These are phyloP conservation scores for Drosophila leontia DNA, from an alignment of 1,140 invertebrate genomes.

Conservation along the genomic window DNA sequence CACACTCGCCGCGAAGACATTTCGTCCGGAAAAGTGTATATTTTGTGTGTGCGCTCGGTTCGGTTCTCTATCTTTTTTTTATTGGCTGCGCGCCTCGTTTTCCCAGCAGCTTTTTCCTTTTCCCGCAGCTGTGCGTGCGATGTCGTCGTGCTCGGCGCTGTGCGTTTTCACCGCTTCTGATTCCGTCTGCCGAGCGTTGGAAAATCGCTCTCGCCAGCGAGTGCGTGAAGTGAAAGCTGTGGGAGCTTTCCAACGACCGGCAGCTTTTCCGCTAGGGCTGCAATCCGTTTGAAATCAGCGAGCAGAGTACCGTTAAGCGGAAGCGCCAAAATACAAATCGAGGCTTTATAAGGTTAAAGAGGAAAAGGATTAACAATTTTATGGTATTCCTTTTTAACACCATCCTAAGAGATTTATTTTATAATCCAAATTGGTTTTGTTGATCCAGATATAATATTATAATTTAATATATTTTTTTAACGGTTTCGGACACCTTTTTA, in stretches of 20 bases:
- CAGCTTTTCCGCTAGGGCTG: constrained; percentile 63
- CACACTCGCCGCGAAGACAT: constrained; percentile 71
- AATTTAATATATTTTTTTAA: too few relatives aligned
- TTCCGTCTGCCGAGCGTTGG: constrained; percentile 52
- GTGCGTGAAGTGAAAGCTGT: constrained; percentile 45
- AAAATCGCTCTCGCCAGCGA: constrained; percentile 58
- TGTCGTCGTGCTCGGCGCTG: constrained; percentile 60
- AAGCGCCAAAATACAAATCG: not conserved
- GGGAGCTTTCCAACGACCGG: constrained; percentile 39
- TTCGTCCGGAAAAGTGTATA: constrained; percentile 59
- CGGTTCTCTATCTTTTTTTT: constrained; percentile 42
- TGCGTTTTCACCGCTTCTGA: constrained; percentile 70
- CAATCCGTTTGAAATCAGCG: constrained; percentile 23
- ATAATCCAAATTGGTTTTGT: too few relatives aligned
- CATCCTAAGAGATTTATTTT: too few relatives aligned
- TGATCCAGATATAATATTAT: too few relatives aligned
- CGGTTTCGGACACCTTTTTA: too few relatives aligned
- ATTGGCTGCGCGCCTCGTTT: constrained; percentile 47
- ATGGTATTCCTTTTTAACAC: too few relatives aligned
- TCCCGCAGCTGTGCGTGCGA: constrained; percentile 66
- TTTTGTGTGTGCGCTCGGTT: constrained; percentile 44
- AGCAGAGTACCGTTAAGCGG: constrained; percentile 34
- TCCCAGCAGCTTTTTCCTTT: constrained; percentile 53
- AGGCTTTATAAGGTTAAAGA: too few relatives aligned
- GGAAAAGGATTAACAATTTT: too few relatives aligned